These are phyloP conservation scores for Agonopterix alstromeriana DNA, from an alignment of 2,888 invertebrate genomes.

Conservation along the genomic window DNA sequence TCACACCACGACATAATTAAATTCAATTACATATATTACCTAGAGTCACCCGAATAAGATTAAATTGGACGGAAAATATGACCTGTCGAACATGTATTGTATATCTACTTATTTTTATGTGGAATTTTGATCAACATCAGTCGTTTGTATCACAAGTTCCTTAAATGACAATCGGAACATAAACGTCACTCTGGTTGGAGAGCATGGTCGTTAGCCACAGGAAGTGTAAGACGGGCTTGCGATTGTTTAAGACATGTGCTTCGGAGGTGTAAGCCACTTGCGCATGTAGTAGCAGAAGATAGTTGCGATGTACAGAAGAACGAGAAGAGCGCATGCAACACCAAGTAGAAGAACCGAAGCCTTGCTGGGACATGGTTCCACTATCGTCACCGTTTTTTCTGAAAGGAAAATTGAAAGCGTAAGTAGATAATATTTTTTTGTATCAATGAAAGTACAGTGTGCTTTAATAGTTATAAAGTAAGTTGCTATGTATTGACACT, in stretches of 20 bases:
- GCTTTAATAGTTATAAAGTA: no score
- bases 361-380: slow-evolving; percentile 94
- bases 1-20: slow-evolving; percentile 32
- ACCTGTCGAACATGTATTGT: not conserved
- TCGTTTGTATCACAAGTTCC: slow-evolving; percentile 66
- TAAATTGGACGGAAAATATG: slow-evolving; percentile 11
- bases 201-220: slow-evolving; percentile 7
- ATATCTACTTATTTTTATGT: slow-evolving; percentile 21
- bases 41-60: slow-evolving; percentile 14
- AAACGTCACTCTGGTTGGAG: slow-evolving; percentile 8
- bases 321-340: slow-evolving; percentile 92
- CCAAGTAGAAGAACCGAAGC: slow-evolving; percentile 93
- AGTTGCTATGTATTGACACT: slow-evolving; percentile 10
- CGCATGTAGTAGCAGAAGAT: slow-evolving; percentile 96
- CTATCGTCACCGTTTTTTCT: slow-evolving; percentile 94
- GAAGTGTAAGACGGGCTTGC: slow-evolving; percentile 5
- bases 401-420: slow-evolving; percentile 14
- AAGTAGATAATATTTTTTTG: no score
- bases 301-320: slow-evolving; percentile 92
- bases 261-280: slow-evolving; percentile 91
- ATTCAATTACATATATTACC: slow-evolving; percentile 10
- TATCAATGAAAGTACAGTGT: no score
- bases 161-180: slow-evolving; percentile 13
- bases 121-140: slow-evolving; percentile 43
- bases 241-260: slow-evolving; percentile 79